phyloP scores from a whole-genome alignment of 2,888 invertebrate genomes.

The Fragum whitleyi region DNA sequence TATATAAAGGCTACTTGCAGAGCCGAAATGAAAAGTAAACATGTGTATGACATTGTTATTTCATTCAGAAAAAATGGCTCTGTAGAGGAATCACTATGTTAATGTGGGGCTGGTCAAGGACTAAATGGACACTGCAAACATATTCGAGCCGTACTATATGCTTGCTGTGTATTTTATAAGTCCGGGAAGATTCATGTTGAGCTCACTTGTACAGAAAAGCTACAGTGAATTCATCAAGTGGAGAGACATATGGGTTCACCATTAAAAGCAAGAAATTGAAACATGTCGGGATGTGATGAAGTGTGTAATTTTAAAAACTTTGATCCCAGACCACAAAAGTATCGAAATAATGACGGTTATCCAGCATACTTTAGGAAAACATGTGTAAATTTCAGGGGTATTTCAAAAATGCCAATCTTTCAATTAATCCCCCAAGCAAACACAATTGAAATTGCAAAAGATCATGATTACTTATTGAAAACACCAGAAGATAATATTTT shows the following conservation, averaged over 20 bases:
- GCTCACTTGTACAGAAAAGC: neutral
- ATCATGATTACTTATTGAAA: neutral
- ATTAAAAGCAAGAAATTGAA: too few species aligned
- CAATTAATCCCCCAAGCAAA: neutral
- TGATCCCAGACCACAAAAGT: too few species aligned
- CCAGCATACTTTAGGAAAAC: neutral
- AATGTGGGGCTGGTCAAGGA: slow-evolving; percentile 69
- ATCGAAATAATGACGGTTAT: neutral
- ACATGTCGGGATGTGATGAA: too few species aligned
- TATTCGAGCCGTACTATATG: slow-evolving; percentile 57
- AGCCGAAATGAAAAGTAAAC: slow-evolving; percentile 53
- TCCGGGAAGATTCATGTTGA: neutral
- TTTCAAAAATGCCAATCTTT: neutral
- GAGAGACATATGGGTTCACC: neutral
- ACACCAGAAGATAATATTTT: neutral
- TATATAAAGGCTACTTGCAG: slow-evolving; percentile 25
- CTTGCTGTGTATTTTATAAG: neutral
- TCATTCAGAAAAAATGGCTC: slow-evolving; percentile 35
- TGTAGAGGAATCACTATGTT: slow-evolving; percentile 62
- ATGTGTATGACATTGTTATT: slow-evolving; percentile 52
- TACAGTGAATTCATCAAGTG: slow-evolving; percentile 10
- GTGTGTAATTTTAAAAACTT: too few species aligned
- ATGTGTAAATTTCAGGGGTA: neutral
- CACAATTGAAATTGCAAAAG: neutral
- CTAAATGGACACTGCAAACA: slow-evolving; percentile 70